These are phyloP conservation scores for Corythornis cristatus DNA, from an alignment of 2,113 vertebrate species.

Conservation along the genomic window DNA sequence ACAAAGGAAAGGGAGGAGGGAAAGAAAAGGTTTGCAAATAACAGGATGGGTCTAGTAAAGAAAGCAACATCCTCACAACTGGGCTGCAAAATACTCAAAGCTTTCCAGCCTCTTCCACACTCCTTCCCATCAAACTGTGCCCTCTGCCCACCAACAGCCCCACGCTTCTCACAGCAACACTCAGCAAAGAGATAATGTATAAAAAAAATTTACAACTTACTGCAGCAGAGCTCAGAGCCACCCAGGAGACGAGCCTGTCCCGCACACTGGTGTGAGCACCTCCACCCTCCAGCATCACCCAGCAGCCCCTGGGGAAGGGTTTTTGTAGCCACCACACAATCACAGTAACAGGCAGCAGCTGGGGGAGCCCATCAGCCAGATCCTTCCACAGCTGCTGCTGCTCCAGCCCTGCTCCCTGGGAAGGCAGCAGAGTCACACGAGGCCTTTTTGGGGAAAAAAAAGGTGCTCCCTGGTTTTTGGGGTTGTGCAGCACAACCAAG, in stretches of 20 bases:
- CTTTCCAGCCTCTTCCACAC: background rate
- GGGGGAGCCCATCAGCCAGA: background rate
- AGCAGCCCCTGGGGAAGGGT: background rate
- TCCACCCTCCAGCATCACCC: rapidly evolving
- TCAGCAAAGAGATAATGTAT: background rate
- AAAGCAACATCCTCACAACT: background rate
- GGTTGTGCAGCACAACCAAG: background rate
- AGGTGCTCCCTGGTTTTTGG: background rate
- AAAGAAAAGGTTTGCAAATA: background rate
- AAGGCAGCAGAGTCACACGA: rapidly evolving
- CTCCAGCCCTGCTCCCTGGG: rapidly evolving
- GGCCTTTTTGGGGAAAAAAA: background rate
- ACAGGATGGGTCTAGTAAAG: background rate
- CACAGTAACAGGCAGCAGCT: background rate
- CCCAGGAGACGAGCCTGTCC: rapidly evolving
- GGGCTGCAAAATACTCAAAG: background rate
- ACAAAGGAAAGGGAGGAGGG: background rate
- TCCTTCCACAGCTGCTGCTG: background rate
- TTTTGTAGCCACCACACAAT: background rate
- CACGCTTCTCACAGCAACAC: background rate
- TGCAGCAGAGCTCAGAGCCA: background rate
- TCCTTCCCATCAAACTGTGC: background rate
- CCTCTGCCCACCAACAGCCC: background rate
- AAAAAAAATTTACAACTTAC: background rate
- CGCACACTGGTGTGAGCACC: rapidly evolving